A percentile compares a stretch with the other conserved stretches of the same genome.
Evolutionary conservation across 2,113 vertebrate species (phyloP).

Genomic region (Caracal caracal): DNA sequence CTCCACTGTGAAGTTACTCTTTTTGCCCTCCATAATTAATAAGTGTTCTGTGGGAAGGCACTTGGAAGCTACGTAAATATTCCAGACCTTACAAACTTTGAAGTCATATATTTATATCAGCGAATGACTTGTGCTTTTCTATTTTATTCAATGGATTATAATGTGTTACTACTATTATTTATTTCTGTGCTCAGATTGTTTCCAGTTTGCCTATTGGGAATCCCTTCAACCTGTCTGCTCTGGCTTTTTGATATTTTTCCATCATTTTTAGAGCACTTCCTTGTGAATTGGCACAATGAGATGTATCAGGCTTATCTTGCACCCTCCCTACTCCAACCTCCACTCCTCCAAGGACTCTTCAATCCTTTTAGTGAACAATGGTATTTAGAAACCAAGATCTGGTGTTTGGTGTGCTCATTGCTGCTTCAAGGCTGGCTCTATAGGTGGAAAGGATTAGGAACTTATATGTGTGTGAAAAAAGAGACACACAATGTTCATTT

Average conservation of each 20-base stretch:
- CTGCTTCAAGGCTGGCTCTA: background rate
- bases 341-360: background rate
- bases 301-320: background rate
- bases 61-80: background rate
- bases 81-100: background rate
- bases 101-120: background rate
- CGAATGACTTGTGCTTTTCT: background rate
- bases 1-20: background rate
- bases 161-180: background rate
- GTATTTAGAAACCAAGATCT: background rate
- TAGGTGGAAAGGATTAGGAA: background rate
- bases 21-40: background rate
- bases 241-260: background rate
- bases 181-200: background rate
- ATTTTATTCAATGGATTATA: background rate
- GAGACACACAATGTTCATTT: background rate
- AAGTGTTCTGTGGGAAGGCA: background rate
- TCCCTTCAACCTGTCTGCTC: background rate
- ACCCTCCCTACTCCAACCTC: background rate
- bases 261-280: background rate
- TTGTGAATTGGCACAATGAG: background rate
- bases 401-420: background rate
- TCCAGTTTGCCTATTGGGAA: background rate
- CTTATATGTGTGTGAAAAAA: background rate
- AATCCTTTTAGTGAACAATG: background rate